Percentiles rank a stretch among this genome's conserved stretches.
Evolutionary conservation across 2,113 vertebrate species (phyloP).

Genomic region (Motacilla tschutschensis): DNA sequence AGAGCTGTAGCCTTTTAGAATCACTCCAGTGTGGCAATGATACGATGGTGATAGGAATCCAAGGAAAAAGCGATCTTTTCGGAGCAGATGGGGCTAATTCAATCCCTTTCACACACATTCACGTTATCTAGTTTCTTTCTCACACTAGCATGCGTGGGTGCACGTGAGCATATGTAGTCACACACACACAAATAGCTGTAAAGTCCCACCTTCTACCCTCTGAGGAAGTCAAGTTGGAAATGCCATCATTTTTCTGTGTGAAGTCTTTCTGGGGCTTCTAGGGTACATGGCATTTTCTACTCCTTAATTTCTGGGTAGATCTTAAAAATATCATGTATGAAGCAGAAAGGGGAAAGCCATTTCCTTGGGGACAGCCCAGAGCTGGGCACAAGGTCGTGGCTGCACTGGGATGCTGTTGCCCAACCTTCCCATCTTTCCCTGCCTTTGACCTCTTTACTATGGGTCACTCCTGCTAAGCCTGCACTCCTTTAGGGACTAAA

Average conservation of each 20-base stretch:
- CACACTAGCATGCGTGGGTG: conserved; percentile 7
- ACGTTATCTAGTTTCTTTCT: conserved; percentile 18
- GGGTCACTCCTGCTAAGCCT: not conserved
- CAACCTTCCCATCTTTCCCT: not conserved
- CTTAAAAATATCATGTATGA: not conserved
- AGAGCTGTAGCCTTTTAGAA: conserved; percentile 35
- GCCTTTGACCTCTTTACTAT: not conserved
- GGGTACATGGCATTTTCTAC: not conserved
- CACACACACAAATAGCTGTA: not conserved
- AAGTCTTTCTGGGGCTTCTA: not conserved
- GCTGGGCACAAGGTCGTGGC: not conserved
- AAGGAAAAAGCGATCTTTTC: not conserved
- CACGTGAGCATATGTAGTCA: conserved; percentile 36
- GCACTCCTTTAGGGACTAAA: not conserved
- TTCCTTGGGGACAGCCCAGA: not conserved
- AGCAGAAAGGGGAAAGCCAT: not conserved
- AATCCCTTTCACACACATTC: conserved; percentile 1
- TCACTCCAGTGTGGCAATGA: conserved; percentile 23
- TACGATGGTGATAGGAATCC: not conserved
- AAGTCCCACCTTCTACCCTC: not conserved
- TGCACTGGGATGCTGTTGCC: not conserved
- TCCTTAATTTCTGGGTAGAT: accelerated
- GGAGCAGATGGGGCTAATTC: conserved; percentile 2
- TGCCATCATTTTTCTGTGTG: not conserved
- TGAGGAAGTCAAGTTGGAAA: conserved; percentile 5